phyloP scores from a whole-genome alignment of 2,113 vertebrate species.

The Bungarus multicinctus region DNA sequence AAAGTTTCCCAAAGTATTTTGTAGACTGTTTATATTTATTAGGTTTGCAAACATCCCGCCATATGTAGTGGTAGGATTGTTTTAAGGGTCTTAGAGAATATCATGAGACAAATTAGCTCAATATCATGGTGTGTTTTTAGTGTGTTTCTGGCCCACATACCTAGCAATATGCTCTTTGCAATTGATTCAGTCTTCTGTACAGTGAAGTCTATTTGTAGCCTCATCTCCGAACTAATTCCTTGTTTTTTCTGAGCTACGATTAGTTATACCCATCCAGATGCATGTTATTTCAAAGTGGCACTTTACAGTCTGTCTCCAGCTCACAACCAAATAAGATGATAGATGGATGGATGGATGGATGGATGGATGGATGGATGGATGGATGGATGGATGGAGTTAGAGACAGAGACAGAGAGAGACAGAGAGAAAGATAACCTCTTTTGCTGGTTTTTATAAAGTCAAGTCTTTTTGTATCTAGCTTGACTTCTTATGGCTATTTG shows the following conservation, averaged over 20 bases:
- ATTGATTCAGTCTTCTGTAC: not conserved
- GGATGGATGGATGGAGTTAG: no score
- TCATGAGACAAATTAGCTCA: not conserved
- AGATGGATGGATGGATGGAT: no score
- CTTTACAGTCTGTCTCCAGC: not conserved
- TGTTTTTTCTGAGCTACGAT: no score
- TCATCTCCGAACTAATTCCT: not conserved
- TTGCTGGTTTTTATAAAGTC: not conserved
- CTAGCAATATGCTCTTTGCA: not conserved
- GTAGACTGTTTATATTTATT: not conserved
- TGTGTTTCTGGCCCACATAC: no score
- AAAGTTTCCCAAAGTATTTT: not conserved
- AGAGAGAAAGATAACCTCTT: not conserved
- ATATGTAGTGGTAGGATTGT: not conserved
- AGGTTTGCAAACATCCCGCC: not conserved
- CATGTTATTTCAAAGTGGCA: not conserved
- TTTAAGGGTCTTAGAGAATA: not conserved
- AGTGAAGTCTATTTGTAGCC: not conserved
- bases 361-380: no score
- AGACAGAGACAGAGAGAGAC: no score
- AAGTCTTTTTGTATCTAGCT: not conserved
- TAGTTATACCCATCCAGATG: not conserved
- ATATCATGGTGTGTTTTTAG: not conserved
- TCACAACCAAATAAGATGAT: not conserved
- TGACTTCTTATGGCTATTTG: not conserved